Percentiles rank a stretch among this genome's conserved stretches.
These are phyloP conservation scores for Labeo rohita DNA, from an alignment of 2,113 vertebrate species.

Conservation along the genomic window DNA sequence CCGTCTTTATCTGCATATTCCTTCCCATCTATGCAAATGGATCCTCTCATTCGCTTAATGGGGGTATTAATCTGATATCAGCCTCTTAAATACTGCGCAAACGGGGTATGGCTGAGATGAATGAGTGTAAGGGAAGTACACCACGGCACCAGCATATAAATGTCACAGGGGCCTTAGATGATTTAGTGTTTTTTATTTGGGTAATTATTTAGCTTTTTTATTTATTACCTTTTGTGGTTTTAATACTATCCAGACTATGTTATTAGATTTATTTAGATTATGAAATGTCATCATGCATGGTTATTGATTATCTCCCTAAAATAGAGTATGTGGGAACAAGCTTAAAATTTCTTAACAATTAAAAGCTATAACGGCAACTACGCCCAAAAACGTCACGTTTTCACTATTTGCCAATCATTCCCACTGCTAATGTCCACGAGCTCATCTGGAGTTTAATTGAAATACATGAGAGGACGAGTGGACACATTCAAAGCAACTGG, in stretches of 20 bases:
- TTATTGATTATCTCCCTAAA: not conserved
- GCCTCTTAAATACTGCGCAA: constrained; percentile 38
- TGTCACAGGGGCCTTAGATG: constrained; percentile 2
- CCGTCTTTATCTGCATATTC: constrained; percentile 54
- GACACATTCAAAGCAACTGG: constrained; percentile 38
- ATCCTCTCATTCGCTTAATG: constrained; percentile 56
- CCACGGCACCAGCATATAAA: constrained; percentile 18
- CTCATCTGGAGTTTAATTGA: constrained; percentile 60
- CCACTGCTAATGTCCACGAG: constrained; percentile 41
- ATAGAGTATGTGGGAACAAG: not conserved
- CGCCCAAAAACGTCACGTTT: not conserved
- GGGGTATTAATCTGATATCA: constrained; percentile 60
- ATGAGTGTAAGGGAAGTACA: constrained; percentile 5
- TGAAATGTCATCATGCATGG: not conserved
- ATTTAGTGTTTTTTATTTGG: constrained; percentile 35
- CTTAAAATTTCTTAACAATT: not conserved
- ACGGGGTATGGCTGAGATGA: constrained; percentile 29
- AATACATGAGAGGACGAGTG: constrained; percentile 48
- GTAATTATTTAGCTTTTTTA: constrained; percentile 5
- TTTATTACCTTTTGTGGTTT: not conserved
- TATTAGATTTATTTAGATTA: not conserved
- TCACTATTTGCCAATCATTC: constrained; percentile 15
- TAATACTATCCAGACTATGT: not conserved
- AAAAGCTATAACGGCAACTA: not conserved
- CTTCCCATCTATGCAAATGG: constrained; percentile 50